Evolutionary conservation across 2,888 invertebrate species (phyloP).

Genomic region (Plemyria rubiginata): DNA sequence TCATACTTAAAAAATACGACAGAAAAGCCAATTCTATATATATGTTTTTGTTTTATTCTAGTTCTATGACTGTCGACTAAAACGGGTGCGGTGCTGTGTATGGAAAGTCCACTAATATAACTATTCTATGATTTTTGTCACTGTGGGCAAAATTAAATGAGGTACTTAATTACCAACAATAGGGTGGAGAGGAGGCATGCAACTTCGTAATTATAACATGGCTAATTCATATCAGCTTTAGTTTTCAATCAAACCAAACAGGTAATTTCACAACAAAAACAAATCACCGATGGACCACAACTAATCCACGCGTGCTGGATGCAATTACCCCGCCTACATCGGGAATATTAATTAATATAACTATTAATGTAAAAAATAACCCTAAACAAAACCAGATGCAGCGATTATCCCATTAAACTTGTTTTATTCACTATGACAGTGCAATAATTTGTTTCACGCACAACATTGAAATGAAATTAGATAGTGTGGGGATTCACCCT

Average conservation of each 20-base stretch:
- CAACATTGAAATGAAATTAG: conserved; percentile 81
- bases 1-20: no score
- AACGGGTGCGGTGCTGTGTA: no score
- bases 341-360: conserved; percentile 72
- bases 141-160: background rate
- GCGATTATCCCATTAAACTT: conserved; percentile 74
- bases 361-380: conserved; percentile 63
- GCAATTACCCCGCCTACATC: conserved; percentile 63
- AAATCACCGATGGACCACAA: conserved; percentile 61
- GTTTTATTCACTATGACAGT: conserved; percentile 76
- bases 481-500: conserved; percentile 58
- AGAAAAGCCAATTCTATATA: no score
- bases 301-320: conserved; percentile 69
- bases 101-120: no score
- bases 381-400: conserved; percentile 69
- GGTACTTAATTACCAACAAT: background rate
- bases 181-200: background rate
- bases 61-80: no score
- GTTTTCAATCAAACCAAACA: conserved; percentile 41
- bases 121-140: background rate
- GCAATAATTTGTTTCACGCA: conserved; percentile 81
- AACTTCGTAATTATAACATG: background rate
- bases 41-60: no score
- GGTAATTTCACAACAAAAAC: conserved; percentile 51
- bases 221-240: conserved; percentile 12